phyloP scores from a whole-genome alignment of 2,888 invertebrate species.

The Dorcus parallelipipedus region DNA sequence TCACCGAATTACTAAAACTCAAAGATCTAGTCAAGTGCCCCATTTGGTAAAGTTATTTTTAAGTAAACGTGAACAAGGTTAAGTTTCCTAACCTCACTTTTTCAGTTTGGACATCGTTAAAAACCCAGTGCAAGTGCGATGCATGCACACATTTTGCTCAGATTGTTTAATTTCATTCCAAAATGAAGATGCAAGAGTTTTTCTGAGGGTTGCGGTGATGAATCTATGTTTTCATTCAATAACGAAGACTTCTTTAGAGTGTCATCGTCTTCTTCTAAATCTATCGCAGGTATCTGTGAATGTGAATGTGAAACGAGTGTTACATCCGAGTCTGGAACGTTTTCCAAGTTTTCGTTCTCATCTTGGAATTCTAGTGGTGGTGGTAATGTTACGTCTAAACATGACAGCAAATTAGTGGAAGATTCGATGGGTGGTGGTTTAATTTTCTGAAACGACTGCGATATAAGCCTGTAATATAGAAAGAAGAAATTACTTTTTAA shows the following conservation, averaged over 20 bases:
- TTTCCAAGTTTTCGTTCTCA: neutral
- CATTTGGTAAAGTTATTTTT: slow-evolving; percentile 22
- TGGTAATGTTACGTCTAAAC: no score
- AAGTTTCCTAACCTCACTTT: slow-evolving; percentile 1
- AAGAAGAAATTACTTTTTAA: no score
- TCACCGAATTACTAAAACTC: slow-evolving; percentile 7
- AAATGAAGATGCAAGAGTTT: neutral
- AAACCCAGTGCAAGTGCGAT: slow-evolving; percentile 19
- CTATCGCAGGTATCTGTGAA: neutral
- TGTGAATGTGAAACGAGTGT: neutral
- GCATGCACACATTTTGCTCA: slow-evolving; percentile 24
- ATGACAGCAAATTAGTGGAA: no score
- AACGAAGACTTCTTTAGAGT: neutral
- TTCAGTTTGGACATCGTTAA: slow-evolving; percentile 23
- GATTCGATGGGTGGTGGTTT: no score
- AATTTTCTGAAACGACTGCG: no score
- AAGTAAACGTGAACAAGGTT: no score
- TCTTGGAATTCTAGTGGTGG: neutral
- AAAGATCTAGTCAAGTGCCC: slow-evolving; percentile 20
- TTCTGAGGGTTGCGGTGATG: no score
- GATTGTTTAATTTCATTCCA: slow-evolving; percentile 20
- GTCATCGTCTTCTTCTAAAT: neutral
- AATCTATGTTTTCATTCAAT: neutral
- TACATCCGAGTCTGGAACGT: neutral
- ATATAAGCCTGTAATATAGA: no score